These are phyloP conservation scores for Takifugu ocellatus DNA, from an alignment of 2,797 vertebrate genomes.

Conservation along the genomic window DNA sequence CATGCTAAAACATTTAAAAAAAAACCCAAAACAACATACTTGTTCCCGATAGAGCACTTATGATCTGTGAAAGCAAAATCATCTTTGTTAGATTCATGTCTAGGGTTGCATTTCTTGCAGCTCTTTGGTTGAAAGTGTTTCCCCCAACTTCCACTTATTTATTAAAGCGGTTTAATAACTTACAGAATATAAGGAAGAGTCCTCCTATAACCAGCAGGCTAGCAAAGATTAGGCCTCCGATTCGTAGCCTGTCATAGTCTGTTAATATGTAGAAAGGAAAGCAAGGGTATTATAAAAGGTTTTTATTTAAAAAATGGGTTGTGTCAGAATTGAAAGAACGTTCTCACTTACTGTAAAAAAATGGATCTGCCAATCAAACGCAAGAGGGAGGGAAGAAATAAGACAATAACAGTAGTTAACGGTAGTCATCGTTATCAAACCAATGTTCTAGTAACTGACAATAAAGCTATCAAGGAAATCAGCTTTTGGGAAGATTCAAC, in stretches of 20 bases:
- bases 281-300: not conserved
- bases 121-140: no score
- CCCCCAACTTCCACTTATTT: no score
- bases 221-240: conserved; percentile 70
- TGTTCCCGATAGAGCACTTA: conserved; percentile 50
- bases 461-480: no score
- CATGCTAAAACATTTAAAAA: not conserved
- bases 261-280: conserved; percentile 7
- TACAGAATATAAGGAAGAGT: conserved; percentile 62
- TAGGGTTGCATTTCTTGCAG: no score
- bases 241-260: conserved; percentile 78
- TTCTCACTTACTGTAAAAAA: conserved; percentile 75
- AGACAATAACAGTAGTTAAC: not conserved
- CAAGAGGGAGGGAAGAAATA: not conserved
- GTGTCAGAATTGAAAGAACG: not conserved
- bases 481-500: no score
- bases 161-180: conserved; percentile 40
- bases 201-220: conserved; percentile 64
- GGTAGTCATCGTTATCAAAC: not conserved
- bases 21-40: conserved; percentile 46
- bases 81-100: conserved; percentile 14
- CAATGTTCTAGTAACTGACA: no score
- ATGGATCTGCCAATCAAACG: conserved; percentile 59
- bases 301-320: not conserved
- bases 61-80: conserved; percentile 60